A percentile compares a stretch with the other conserved stretches of the same genome.
Conservation (phyloP, 2,797 vertebrate genomes). For the Parauchenoglanis ngamensis region DNA sequence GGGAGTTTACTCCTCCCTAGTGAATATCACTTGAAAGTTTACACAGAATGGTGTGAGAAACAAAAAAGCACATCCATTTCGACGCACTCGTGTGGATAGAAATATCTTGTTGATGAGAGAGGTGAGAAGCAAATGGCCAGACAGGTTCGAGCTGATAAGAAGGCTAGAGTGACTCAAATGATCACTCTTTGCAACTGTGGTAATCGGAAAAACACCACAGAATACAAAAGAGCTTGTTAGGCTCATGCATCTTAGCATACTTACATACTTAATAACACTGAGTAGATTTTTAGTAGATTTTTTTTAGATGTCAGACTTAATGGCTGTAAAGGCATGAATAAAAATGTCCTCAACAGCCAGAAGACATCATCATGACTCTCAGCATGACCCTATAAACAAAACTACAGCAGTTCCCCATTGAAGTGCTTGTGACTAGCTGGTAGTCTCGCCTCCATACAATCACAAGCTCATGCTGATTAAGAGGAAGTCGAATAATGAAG, state of each 20-base stretch:
- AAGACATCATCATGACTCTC: not conserved
- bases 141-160: not conserved
- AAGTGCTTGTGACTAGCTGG: constrained; percentile 7
- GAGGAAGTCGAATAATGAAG: constrained; percentile 74
- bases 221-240: not conserved
- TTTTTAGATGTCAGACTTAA: not conserved
- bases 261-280: not conserved
- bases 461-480: constrained; percentile 76
- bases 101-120: not conserved
- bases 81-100: not conserved
- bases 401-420: not conserved
- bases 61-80: not conserved
- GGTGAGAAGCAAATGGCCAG: not conserved
- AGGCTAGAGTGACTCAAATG: not conserved
- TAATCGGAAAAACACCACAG: not conserved
- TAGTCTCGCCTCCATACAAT: constrained; percentile 33
- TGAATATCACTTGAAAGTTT: not conserved
- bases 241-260: too few relatives aligned
- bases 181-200: not conserved
- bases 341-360: not conserved
- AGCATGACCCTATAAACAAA: constrained; percentile 2
- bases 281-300: not conserved
- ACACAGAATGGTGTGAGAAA: not conserved
- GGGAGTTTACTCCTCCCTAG: too few relatives aligned
- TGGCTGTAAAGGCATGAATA: not conserved